Conservation (phyloP, 2,797 vertebrate genomes). For the Helicolenus hilgendorfi region DNA sequence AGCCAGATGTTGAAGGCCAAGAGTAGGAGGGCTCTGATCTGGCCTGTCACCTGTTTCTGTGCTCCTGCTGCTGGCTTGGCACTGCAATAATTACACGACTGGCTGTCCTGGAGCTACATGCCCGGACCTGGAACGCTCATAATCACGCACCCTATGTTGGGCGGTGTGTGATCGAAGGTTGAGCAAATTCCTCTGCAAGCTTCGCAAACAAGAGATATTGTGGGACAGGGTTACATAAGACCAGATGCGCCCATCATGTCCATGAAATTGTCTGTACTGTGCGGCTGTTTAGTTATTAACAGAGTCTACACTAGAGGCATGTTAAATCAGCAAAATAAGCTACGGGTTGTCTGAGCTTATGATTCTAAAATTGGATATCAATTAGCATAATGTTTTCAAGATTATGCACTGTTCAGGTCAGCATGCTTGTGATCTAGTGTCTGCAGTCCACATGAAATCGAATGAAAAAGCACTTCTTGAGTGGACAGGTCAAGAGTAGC, state of each 20-base stretch:
- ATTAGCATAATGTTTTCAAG: background rate
- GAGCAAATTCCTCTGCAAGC: conserved; percentile 63
- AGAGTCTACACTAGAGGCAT: background rate
- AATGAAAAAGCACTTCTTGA: background rate
- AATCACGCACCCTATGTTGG: conserved; percentile 18
- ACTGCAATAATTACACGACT: conserved; percentile 43
- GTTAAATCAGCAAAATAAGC: background rate
- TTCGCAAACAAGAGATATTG: conserved; percentile 55
- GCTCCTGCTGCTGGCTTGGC: conserved; percentile 28
- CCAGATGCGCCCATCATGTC: conserved; percentile 1
- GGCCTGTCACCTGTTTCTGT: conserved; percentile 63
- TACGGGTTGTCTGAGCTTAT: background rate
- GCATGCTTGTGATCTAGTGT: background rate
- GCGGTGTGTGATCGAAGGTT: conserved; percentile 62
- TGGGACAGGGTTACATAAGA: conserved; percentile 50
- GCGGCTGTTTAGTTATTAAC: background rate
- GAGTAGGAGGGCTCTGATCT: conserved; percentile 34
- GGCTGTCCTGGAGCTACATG: conserved; percentile 15
- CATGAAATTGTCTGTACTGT: conserved; percentile 14
- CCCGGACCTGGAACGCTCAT: conserved; percentile 30
- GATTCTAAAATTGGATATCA: background rate
- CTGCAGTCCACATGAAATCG: conserved; percentile 1
- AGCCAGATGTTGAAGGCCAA: conserved; percentile 69
- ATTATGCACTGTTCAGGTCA: background rate
- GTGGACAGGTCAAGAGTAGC: conserved; percentile 24